A percentile compares a stretch with the other conserved stretches of the same genome.
phyloP scores from a whole-genome alignment of 1,140 invertebrate genomes.

The Dendroctonus ponderosae region DNA sequence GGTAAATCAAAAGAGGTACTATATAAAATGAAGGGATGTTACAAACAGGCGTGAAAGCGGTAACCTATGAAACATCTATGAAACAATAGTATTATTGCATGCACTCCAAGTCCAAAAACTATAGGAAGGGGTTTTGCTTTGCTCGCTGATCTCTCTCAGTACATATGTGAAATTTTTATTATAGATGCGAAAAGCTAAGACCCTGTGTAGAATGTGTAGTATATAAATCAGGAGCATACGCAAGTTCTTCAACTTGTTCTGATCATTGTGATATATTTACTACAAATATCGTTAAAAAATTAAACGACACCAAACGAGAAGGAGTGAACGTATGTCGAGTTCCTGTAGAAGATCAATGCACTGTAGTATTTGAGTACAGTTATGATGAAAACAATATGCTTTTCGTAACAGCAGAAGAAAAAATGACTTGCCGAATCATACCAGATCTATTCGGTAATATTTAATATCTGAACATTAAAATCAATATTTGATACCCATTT shows the following conservation, averaged over 20 bases:
- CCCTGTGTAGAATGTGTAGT: conserved; percentile 93
- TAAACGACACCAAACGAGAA: conserved; percentile 53
- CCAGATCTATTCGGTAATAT: conserved; percentile 49
- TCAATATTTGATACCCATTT: neutral
- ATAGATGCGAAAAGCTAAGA: conserved; percentile 80
- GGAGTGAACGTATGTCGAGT: conserved; percentile 48
- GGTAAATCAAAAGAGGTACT: neutral
- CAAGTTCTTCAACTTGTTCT: conserved; percentile 58
- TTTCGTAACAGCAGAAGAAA: conserved; percentile 67
- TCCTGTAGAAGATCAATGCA: conserved; percentile 55
- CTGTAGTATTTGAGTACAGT: conserved; percentile 57
- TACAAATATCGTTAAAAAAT: conserved; percentile 51
- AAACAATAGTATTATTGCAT: no score
- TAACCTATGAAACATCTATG: no score
- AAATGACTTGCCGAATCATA: conserved; percentile 74
- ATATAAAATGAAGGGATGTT: neutral
- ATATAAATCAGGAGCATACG: conserved; percentile 74
- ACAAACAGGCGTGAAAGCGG: neutral
- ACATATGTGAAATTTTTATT: conserved; percentile 8
- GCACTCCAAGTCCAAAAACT: no score
- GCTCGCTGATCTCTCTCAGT: neutral
- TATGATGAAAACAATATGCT: conserved; percentile 38
- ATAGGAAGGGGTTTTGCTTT: no score
- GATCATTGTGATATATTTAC: conserved; percentile 52
- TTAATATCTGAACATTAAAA: neutral